Percentiles rank a stretch among this genome's conserved stretches.
Evolutionary conservation across 2,888 invertebrate genomes (phyloP).

Genomic region (Ceramica pisi): DNA sequence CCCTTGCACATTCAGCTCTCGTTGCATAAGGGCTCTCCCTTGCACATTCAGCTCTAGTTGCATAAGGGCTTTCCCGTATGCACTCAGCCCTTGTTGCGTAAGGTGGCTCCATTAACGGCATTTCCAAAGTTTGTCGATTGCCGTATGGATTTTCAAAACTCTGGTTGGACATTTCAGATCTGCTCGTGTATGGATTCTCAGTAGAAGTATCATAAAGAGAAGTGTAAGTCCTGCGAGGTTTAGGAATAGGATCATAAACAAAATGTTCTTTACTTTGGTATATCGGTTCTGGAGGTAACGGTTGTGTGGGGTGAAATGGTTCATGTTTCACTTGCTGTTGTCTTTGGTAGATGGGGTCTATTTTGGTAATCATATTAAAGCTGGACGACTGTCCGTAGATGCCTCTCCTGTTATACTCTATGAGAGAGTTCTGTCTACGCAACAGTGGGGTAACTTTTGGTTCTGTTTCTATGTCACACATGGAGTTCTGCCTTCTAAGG

Average conservation of each 20-base stretch:
- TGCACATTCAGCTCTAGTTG: conserved; percentile 52
- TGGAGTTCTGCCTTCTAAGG: conserved; percentile 87
- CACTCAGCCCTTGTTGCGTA: conserved; percentile 75
- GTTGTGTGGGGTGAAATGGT: conserved; percentile 88
- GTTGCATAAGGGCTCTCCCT: conserved; percentile 68
- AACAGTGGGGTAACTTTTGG: conserved; percentile 90
- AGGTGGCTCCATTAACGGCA: conserved; percentile 84
- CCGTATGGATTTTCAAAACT: conserved; percentile 87
- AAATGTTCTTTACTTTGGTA: conserved; percentile 90
- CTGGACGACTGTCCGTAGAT: conserved; percentile 86
- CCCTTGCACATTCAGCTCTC: conserved; percentile 52
- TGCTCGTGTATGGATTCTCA: conserved; percentile 85
- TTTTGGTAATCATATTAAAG: conserved; percentile 91
- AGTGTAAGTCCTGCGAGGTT: conserved; percentile 88
- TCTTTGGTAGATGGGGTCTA: conserved; percentile 91
- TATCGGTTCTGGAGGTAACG: conserved; percentile 89
- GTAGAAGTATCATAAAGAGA: conserved; percentile 86
- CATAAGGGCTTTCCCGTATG: conserved; percentile 69
- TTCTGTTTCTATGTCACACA: conserved; percentile 90
- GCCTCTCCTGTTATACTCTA: conserved; percentile 88
- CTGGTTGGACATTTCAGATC: conserved; percentile 85
- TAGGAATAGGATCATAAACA: conserved; percentile 89
- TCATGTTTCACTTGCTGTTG: conserved; percentile 88
- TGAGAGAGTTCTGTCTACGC: conserved; percentile 89
- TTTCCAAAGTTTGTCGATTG: conserved; percentile 82